Evolutionary conservation across 2,113 vertebrate species (phyloP), one percentile per base, ranked within the genome.

Genomic region (Hippopotamus amphibius): DNA sequence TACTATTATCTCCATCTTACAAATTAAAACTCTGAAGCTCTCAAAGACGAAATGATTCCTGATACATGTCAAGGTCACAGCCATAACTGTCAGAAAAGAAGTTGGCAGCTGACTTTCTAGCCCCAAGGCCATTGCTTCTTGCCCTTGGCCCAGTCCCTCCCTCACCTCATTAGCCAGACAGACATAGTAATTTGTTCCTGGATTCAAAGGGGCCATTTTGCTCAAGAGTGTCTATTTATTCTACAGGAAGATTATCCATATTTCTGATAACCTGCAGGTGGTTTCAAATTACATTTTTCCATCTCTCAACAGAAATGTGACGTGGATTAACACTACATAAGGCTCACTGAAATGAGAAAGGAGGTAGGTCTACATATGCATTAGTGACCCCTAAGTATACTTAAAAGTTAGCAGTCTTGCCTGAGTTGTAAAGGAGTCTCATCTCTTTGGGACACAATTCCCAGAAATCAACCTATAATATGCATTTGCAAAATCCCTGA

Each of bases 401-500:
- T 82, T 50, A 61, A 84, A 80, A n/a, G 37, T 46, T 72, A 59
- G 10, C 22, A 65, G 61, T 76, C 14, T 55, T 95, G 48, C 48
- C 81, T 77, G 65, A 57, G 30, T 63, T 74, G 33, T 26, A 55
- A 59, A 53, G 57, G 19, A 76, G 37, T 79, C 21, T 87, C 59
- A 57, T 71, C 24, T 72, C 77, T 21, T n/a, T 88, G 46, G 26
- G 55, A 88, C n/a, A 61, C 13, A 68, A 59, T 90, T 84, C 74
- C 80, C 63, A 96, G 74, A 93, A 93, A 86, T 90, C 74, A 97
- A 30, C 11, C 11, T 87, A 79, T 16, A 91, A 72, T 53, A 22
- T 16, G 53, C 85, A 86, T 88, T 89, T 96, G 19, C 53, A 97
- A 88, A 97, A 37, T 53, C 28, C 91, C 61, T 65, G 8, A 83